Evolutionary conservation across 2,888 invertebrate species (phyloP).

Genomic region (Nipponacmea schrenckii): DNA sequence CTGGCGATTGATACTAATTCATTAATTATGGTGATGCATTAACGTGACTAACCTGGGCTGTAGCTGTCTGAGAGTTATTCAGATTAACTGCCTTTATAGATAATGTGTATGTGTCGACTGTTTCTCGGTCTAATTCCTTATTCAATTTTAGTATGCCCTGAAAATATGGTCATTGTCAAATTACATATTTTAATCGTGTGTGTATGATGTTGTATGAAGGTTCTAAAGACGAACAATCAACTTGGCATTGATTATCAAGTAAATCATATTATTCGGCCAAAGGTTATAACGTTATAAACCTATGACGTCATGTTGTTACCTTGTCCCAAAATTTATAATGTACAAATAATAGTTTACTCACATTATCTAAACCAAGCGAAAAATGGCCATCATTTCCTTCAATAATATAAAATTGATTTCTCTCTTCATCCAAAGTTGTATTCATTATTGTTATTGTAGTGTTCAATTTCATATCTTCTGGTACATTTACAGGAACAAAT

Average conservation of each 20-base stretch:
- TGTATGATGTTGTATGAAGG: too few relatives aligned
- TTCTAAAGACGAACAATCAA: too few relatives aligned
- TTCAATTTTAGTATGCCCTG: constrained; percentile 28
- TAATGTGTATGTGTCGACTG: constrained; percentile 20
- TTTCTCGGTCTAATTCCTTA: constrained; percentile 28
- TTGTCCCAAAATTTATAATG: too few relatives aligned
- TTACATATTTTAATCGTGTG: too few relatives aligned
- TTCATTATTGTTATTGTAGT: background rate
- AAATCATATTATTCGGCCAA: too few relatives aligned
- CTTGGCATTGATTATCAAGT: too few relatives aligned
- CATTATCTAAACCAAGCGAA: background rate
- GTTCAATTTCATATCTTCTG: constrained; percentile 17
- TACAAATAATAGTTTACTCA: background rate
- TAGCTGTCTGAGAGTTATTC: constrained; percentile 13
- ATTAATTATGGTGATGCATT: too few relatives aligned
- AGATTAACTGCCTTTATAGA: constrained; percentile 20
- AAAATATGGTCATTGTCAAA: background rate
- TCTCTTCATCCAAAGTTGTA: background rate
- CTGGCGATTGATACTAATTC: too few relatives aligned
- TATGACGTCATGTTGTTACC: too few relatives aligned
- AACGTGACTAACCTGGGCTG: constrained; percentile 28
- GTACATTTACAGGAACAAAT: constrained; percentile 21
- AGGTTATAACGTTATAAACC: too few relatives aligned
- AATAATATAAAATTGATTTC: background rate
- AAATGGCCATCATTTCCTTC: background rate